Evolutionary conservation across 2,797 vertebrate genomes (phyloP), one percentile per base, ranked within the genome.

Genomic region (Xenentodon cancila): DNA sequence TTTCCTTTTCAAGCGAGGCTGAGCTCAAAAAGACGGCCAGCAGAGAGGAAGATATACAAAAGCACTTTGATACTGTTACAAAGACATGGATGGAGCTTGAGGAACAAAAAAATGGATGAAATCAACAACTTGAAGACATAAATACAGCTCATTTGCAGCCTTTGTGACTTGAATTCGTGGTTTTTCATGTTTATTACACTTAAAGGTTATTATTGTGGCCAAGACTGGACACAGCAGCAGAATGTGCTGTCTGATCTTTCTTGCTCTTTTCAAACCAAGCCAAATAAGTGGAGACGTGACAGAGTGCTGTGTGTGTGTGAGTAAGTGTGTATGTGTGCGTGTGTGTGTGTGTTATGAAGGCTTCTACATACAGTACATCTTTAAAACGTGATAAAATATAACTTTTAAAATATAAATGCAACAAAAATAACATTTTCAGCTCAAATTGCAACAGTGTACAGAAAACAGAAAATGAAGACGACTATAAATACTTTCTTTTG

Each of bases 391-490:
- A 68, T 64, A 76, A 84, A 80, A 84, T 79, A 79, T 75, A 69
- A 74, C 63, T 75, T n/a, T 79, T 58, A 79, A 72, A 82, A 72
- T 65, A 79, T 58, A 75, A 84, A 69, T 53, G 63, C 42, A 50
- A 69, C 63, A 71, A 75, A 71, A 69, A 84, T 12, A 69, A 71
- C 32, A 80, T 71, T 60, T 81, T 78, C 59, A 71, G 59, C 47
- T 77, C 30, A 80, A 58, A 72, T 53, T 64, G 79, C 79, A 82
- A 86, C 81, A 84, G 76, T 66, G 72, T 64, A 71, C 45, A 75
- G 62, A 81, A 56, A 86, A 76, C 59, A 72, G 69, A 82, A 80
- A 65, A 75, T 79, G 82, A 88, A 88, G 78, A 85, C 82, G 13
- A 40, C 13, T 40, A 81, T 70, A 80, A 62, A 84, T 32, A 60